Base-by-base conservation (phyloP, 2,797 vertebrate genomes). In the Mormyrops attenuatus region DNA sequence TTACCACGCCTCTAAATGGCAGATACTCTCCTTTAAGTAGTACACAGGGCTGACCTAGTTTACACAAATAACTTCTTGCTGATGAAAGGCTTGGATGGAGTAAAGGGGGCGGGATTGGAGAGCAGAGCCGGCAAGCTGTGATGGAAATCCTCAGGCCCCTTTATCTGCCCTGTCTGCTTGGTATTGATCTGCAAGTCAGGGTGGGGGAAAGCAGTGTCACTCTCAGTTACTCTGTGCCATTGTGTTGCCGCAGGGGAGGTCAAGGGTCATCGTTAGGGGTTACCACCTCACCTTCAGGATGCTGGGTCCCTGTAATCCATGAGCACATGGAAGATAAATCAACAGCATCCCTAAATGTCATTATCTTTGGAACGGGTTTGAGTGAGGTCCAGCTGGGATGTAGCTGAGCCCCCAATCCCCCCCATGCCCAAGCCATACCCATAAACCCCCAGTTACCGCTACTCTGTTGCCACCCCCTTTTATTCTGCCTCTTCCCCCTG, bases 41-140 rank as follows among this genome's bases (percentile, higher is more conserved):
- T 26, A 85, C 85, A 87, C 85, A 55, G 52, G 30, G 50, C 30
- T 57, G 50, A 55, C 85, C 85, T 17, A 87, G 30, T 87, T 87
- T 87, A 87, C 50, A 55, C 52, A 87, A 87, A 87, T 87, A 87
- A 87, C 50, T 87, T 26, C 52, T 38, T 52, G 0, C 85, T 20
- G 85, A 87, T 87, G 85, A 87, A 55, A 53, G 30, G 20, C 41
- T 85, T 87, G 15, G 26, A 55, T 38, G 26, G 85, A 55, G 13
- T 55, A 87, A n/a, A 57, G 52, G 85, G 44, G 47, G 84, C 26
- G 84, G 26, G 44, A 52, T 15, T 87, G 85, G 52, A 20, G n/a
- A 26, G 13, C 49, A 52, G 85, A 26, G 50, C 84, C 80, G 9
- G 80, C 80, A 50, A 22, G 41, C 41, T 47, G 80, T 55, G 85